A percentile compares a stretch with the other conserved stretches of the same genome.
Conservation (phyloP, 2,888 invertebrate genomes). For the Melinopterus prodromus region DNA sequence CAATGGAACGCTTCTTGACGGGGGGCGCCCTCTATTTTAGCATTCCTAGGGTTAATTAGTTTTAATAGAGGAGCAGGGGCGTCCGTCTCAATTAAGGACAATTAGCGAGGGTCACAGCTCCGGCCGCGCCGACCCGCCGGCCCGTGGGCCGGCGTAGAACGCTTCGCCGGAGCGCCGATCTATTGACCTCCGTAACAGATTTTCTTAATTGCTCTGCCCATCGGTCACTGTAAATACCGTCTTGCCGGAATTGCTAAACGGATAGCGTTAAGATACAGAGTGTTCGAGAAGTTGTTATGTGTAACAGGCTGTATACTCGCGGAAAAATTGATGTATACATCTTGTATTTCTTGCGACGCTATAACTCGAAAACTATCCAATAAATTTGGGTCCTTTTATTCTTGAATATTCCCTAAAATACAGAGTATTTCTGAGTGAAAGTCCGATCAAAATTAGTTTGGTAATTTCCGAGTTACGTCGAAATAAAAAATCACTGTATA, state of each 20-base stretch:
- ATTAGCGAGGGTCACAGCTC: constrained; percentile 46
- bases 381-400: too few relatives aligned
- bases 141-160: not conserved
- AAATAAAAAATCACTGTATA: too few relatives aligned
- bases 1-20: constrained; percentile 10
- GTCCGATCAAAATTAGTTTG: too few relatives aligned
- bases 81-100: constrained; percentile 49
- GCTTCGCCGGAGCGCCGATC: not conserved
- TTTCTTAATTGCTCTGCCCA: not conserved
- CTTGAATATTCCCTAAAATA: too few relatives aligned
- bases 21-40: constrained; percentile 36
- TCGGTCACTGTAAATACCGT: constrained; percentile 4
- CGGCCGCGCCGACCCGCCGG: constrained; percentile 16
- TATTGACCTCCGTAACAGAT: constrained; percentile 4
- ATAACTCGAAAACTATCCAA: too few relatives aligned
- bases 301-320: too few relatives aligned
- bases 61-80: constrained; percentile 44
- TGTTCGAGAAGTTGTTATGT: not conserved
- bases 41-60: constrained; percentile 44
- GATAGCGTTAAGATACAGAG: not conserved
- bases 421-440: too few relatives aligned
- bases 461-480: too few relatives aligned
- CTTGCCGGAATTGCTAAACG: not conserved
- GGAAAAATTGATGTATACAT: too few relatives aligned
- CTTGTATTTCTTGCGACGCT: too few relatives aligned